Conservation (phyloP, 2,113 vertebrate species). For the Australoheros scitulus region DNA sequence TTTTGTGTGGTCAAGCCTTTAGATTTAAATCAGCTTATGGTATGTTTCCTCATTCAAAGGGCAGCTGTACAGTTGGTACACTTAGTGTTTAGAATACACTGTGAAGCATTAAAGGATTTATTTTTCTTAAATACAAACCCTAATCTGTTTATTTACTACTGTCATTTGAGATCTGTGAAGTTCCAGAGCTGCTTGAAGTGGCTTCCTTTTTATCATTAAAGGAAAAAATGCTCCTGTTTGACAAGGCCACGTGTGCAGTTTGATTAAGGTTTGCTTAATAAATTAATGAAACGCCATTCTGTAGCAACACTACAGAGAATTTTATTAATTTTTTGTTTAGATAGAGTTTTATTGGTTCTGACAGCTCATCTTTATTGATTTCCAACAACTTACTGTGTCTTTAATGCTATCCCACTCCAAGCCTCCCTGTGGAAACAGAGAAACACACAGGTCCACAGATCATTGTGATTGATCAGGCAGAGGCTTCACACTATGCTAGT, state of each 20-base stretch:
- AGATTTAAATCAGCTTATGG: neutral
- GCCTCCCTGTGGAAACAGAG: neutral
- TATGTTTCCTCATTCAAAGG: neutral
- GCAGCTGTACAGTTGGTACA: neutral
- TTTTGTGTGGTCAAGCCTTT: too few relatives aligned
- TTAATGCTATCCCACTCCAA: neutral
- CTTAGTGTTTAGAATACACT: neutral
- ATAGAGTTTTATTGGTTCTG: slow-evolving; percentile 19
- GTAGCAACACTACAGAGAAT: neutral
- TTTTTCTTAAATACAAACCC: neutral
- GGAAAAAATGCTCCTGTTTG: neutral
- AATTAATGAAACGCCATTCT: neutral
- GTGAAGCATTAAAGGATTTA: neutral
- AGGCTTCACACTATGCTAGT: neutral
- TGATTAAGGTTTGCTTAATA: slow-evolving; percentile 44
- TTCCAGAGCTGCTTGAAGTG: neutral
- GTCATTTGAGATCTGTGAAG: neutral
- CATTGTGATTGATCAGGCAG: slow-evolving; percentile 31
- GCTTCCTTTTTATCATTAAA: neutral
- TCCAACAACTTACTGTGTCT: neutral
- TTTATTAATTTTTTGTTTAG: neutral
- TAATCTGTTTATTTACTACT: neutral
- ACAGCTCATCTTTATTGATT: neutral
- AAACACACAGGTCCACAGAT: neutral
- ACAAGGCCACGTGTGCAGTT: neutral